A percentile compares a stretch with the other conserved stretches of the same genome.
phyloP scores from a whole-genome alignment of 1,140 invertebrate genomes.

The Heterodera schachtii region DNA sequence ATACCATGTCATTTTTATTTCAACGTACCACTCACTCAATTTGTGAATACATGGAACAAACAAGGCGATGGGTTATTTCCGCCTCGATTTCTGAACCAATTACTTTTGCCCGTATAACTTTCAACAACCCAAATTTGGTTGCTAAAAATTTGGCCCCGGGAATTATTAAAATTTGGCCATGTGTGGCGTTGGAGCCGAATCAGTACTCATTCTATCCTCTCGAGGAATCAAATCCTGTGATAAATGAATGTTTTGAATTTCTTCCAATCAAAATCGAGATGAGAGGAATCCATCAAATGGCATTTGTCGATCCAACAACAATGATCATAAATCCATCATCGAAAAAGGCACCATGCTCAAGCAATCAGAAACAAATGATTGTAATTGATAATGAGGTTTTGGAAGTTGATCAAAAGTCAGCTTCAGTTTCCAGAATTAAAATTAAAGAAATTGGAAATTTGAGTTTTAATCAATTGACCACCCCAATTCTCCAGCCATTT shows the following conservation, averaged over 20 bases:
- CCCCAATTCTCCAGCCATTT: not conserved
- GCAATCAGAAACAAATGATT: not conserved
- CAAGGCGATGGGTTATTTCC: not conserved
- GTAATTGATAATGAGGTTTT: constrained; percentile 1
- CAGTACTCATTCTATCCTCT: constrained; percentile 13
- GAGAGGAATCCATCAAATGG: not conserved
- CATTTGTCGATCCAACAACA: not conserved
- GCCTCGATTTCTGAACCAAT: not conserved
- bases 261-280: constrained; percentile 10
- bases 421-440: not conserved
- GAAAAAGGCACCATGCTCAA: not conserved
- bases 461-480: not conserved
- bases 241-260: not conserved
- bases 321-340: constrained; percentile 12
- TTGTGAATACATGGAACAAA: constrained; percentile 11
- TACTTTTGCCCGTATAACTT: not conserved
- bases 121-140: not conserved
- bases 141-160: not conserved
- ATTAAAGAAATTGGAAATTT: not conserved
- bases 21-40: not conserved
- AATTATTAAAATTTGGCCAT: constrained; percentile 12
- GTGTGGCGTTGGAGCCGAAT: not conserved
- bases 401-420: not conserved
- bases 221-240: constrained; percentile 12
- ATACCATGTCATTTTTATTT: constrained; percentile 3